A percentile compares a stretch with the other conserved stretches of the same genome.
Conservation (phyloP, 2,113 vertebrate genomes). For the Myotis davidii region DNA sequence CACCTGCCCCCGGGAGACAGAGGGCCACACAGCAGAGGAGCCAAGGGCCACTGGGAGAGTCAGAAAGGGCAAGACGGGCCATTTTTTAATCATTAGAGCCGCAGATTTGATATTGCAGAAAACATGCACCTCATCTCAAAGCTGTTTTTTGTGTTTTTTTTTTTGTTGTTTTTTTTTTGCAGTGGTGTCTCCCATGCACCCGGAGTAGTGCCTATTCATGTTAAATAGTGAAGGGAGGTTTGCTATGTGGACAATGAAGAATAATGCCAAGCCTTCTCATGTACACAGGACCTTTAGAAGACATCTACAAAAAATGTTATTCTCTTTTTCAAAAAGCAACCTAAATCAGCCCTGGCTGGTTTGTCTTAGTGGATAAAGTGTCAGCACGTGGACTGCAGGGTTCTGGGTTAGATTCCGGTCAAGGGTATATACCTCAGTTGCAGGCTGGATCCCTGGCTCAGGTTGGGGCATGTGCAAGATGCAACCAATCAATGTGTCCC, state of each 20-base stretch:
- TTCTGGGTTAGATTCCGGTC: too few species aligned
- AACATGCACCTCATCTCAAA: not conserved
- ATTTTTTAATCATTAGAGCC: not conserved
- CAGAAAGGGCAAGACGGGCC: fast-evolving
- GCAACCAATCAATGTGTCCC: too few species aligned
- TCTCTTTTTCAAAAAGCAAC: not conserved
- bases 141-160: not conserved
- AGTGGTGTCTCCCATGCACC: not conserved
- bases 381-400: too few species aligned
- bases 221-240: not conserved
- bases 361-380: too few species aligned
- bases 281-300: not conserved
- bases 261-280: not conserved
- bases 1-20: not conserved
- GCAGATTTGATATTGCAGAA: not conserved
- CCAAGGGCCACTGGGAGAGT: fast-evolving
- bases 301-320: too few species aligned
- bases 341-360: too few species aligned
- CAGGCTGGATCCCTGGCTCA: too few species aligned
- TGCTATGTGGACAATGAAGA: not conserved
- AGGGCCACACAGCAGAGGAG: not conserved
- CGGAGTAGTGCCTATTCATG: not conserved
- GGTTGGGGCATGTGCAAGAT: too few species aligned
- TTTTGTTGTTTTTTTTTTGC: not conserved
- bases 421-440: too few species aligned